phyloP scores from a whole-genome alignment of 1,140 invertebrate species.

The Hylaeus volcanicus region DNA sequence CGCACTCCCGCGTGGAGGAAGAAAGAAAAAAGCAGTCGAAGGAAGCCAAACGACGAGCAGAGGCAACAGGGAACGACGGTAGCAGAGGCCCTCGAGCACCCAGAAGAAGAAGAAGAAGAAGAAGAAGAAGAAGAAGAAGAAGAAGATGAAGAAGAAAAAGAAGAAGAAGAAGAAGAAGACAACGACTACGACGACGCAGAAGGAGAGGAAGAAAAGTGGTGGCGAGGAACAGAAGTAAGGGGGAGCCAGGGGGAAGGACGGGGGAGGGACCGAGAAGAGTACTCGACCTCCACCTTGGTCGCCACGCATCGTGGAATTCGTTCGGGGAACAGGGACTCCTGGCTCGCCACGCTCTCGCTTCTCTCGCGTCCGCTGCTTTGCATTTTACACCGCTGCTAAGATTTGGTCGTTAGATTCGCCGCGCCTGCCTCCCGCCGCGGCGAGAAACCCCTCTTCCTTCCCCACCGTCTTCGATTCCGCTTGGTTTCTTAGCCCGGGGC shows the following conservation, averaged over 20 bases:
- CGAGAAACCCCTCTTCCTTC: conserved; percentile 8
- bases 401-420: conserved; percentile 70
- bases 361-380: conserved; percentile 56
- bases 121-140: neutral
- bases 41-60: conserved; percentile 34
- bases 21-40: conserved; percentile 29
- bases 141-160: conserved; percentile 19
- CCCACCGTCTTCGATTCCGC: conserved; percentile 3
- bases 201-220: neutral
- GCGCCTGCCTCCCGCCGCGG: conserved; percentile 33
- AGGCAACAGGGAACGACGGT: conserved; percentile 27
- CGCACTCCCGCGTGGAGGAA: conserved; percentile 60
- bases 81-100: neutral
- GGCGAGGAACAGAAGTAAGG: conserved; percentile 22
- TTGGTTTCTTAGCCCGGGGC: conserved; percentile 42
- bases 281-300: conserved; percentile 69
- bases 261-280: conserved; percentile 46
- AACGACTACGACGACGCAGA: neutral
- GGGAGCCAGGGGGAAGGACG: conserved; percentile 35
- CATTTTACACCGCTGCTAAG: conserved; percentile 66
- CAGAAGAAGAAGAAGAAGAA: conserved; percentile 3
- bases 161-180: neutral
- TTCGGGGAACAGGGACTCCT: conserved; percentile 61
- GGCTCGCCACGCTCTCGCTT: conserved; percentile 32
- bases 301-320: conserved; percentile 69